Evolutionary conservation across 2,113 vertebrate genomes (phyloP).

Genomic region (Charina bottae): DNA sequence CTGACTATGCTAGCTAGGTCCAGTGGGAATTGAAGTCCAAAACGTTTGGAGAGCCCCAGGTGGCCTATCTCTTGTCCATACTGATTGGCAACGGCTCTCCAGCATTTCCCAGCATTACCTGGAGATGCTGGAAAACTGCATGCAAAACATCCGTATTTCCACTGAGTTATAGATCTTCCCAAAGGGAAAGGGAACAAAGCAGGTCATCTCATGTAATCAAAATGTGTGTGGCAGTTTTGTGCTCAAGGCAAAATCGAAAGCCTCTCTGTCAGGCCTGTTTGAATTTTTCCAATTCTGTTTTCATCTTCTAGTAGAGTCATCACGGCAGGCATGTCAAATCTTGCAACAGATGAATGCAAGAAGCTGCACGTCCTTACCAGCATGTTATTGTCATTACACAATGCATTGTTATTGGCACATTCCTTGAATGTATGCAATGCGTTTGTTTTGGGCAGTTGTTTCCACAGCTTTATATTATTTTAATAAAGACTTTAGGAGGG

Average conservation of each 20-base stretch:
- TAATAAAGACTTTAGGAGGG: slow-evolving; percentile 24
- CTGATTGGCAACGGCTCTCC: neutral
- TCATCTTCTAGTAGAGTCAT: slow-evolving; percentile 22
- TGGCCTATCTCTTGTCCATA: neutral
- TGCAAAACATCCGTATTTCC: neutral
- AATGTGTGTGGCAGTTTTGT: slow-evolving; percentile 24
- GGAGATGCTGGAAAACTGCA: neutral
- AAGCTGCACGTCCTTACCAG: neutral
- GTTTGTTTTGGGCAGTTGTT: slow-evolving; percentile 24
- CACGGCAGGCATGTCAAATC: slow-evolving; percentile 26
- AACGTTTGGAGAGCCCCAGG: neutral
- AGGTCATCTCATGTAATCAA: slow-evolving; percentile 13
- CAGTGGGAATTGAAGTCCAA: neutral
- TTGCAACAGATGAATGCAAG: neutral
- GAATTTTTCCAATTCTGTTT: slow-evolving; percentile 37
- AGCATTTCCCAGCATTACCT: neutral
- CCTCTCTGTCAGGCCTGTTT: slow-evolving; percentile 25
- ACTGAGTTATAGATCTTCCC: neutral
- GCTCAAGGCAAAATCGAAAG: slow-evolving; percentile 15
- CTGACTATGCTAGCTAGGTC: neutral
- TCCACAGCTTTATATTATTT: slow-evolving; percentile 9
- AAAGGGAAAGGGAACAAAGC: neutral
- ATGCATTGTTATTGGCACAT: neutral
- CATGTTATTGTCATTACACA: neutral
- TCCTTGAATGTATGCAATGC: neutral